Evolutionary conservation across 1,140 invertebrate genomes (phyloP), one percentile per base, ranked within the genome.

Genomic region (Thereuonema tuberculata): DNA sequence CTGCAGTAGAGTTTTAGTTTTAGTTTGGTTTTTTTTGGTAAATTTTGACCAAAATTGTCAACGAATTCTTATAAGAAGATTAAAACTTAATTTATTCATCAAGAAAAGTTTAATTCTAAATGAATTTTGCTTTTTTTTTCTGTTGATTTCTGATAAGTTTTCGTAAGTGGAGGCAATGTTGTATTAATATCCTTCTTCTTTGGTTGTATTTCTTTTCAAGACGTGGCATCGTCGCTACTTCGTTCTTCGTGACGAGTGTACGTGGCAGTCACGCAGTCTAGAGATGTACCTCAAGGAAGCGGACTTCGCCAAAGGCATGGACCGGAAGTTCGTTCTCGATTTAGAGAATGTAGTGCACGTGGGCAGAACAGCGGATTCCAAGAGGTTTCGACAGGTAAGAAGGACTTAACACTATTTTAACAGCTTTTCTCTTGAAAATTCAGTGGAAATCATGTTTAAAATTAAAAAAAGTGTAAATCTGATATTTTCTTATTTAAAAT

Each of bases 161-260:
- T n/a, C n/a, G n/a, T n/a, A n/a, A n/a, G n/a, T n/a, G n/a, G n/a
- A n/a, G n/a, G n/a, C n/a, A n/a, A n/a, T n/a, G n/a, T n/a, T n/a
- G n/a, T n/a, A n/a, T n/a, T n/a, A n/a, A n/a, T n/a, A n/a, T n/a
- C n/a, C n/a, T n/a, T n/a, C n/a, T n/a, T n/a, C n/a, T n/a, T n/a
- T n/a, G n/a, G n/a, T n/a, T n/a, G n/a, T n/a, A n/a, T n/a, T n/a
- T n/a, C n/a, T n/a, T n/a, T n/a, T n/a, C n/a, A n/a, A 67, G 66
- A 64, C 66, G 17, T 67, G 66, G 65, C 65, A 67, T 47, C 62
- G 63, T 17, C 43, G 65, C 15, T 67, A 63, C 50, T 65, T 67
- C 47, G 61, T 67, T 1, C 61, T 67, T 2, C 52, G 66, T 27
- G 66, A 67, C 48, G 60, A 65, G 25, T 62, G 57, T 43, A 49